Percentiles rank a stretch among this genome's conserved stretches.
Evolutionary conservation across 1,140 invertebrate species (phyloP).

Genomic region (Metopolophium dirhodum): DNA sequence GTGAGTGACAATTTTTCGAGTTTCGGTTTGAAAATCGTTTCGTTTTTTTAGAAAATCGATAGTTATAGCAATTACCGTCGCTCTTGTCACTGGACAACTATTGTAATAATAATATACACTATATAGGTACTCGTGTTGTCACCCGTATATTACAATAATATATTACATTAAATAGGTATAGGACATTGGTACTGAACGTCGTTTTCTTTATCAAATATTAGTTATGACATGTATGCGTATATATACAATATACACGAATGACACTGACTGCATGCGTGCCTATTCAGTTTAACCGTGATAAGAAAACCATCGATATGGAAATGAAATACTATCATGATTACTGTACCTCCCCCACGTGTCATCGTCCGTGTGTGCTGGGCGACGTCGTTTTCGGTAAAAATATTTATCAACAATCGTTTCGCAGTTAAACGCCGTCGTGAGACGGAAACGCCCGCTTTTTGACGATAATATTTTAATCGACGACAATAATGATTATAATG

Average conservation of each 20-base stretch:
- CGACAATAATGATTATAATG: not conserved
- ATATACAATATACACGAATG: not conserved
- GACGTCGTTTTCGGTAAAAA: not conserved
- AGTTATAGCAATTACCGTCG: not conserved
- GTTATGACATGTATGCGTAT: not conserved
- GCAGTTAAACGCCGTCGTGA: not conserved
- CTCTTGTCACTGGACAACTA: not conserved
- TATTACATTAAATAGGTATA: not conserved
- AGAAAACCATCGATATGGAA: slow-evolving; percentile 8
- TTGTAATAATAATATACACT: not conserved
- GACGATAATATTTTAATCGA: not conserved
- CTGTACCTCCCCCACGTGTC: not conserved
- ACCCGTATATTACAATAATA: not conserved
- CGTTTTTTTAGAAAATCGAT: not conserved
- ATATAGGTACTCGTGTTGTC: not conserved
- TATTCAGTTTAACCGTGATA: not conserved
- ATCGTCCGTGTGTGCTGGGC: not conserved
- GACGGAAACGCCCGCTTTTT: not conserved
- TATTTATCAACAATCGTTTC: not conserved
- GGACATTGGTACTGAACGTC: not conserved
- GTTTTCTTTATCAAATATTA: slow-evolving; percentile 5
- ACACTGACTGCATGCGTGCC: not conserved
- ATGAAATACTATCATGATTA: not conserved
- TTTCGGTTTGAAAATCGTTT: not conserved
- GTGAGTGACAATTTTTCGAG: not conserved